A percentile compares a stretch with the other conserved stretches of the same genome.
Evolutionary conservation across 1,140 invertebrate species (phyloP).

Genomic region (Leptopilina clavipes): DNA sequence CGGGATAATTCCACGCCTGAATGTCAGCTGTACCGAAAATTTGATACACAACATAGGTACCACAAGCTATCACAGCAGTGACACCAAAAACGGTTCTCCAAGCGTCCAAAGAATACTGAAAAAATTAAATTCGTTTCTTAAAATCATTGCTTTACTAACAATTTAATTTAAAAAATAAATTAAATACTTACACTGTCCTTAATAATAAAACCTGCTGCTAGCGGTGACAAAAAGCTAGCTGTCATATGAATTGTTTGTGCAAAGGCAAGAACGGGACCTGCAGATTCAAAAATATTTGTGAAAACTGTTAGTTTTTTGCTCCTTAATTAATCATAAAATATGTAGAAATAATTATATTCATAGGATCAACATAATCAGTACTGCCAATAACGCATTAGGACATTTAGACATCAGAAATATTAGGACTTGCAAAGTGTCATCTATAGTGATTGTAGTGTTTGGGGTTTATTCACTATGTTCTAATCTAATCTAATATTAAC

Average conservation of each 20-base stretch:
- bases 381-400: too few relatives aligned
- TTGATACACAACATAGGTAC: slow-evolving; percentile 82
- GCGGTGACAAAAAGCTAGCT: slow-evolving; percentile 82
- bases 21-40: slow-evolving; percentile 80
- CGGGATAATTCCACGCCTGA: slow-evolving; percentile 79
- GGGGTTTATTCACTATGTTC: too few relatives aligned
- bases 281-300: slow-evolving; percentile 37
- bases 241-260: slow-evolving; percentile 86
- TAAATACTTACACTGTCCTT: slow-evolving; percentile 73
- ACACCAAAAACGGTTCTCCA: slow-evolving; percentile 86
- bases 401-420: too few relatives aligned
- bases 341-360: too few relatives aligned
- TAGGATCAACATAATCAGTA: too few relatives aligned
- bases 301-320: background rate
- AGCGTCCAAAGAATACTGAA: slow-evolving; percentile 73
- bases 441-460: too few relatives aligned
- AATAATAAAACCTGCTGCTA: slow-evolving; percentile 78
- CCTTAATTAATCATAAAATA: too few relatives aligned
- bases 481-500: too few relatives aligned
- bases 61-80: slow-evolving; percentile 78
- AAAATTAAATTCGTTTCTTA: slow-evolving; percentile 32
- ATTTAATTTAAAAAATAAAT: background rate
- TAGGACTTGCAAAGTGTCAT: too few relatives aligned
- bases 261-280: slow-evolving; percentile 82
- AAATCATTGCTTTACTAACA: background rate